Conservation (phyloP, 2,797 vertebrate genomes). For the Falco berigora region DNA sequence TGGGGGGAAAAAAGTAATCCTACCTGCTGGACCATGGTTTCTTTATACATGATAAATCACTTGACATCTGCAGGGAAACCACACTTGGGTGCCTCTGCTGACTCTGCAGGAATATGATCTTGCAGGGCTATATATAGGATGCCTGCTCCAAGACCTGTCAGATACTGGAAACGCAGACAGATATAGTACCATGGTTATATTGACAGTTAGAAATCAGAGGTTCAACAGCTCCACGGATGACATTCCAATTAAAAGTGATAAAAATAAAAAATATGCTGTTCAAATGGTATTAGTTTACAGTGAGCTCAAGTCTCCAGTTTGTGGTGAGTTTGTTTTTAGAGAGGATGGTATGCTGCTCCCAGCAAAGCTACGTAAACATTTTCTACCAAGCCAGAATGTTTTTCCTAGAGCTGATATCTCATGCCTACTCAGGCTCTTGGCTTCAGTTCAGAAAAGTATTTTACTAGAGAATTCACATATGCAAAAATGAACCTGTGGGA, state of each 20-base stretch:
- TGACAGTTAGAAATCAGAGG: background rate
- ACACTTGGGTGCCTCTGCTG: background rate
- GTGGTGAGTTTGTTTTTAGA: background rate
- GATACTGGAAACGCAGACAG: background rate
- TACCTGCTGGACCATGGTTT: background rate
- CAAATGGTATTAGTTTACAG: background rate
- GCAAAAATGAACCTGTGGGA: background rate
- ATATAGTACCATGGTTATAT: accelerated
- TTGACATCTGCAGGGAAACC: background rate
- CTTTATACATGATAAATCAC: background rate
- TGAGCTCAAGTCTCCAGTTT: background rate
- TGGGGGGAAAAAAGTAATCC: background rate
- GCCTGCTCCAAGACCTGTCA: background rate
- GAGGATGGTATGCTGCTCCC: background rate
- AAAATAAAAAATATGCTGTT: background rate
- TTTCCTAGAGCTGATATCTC: background rate
- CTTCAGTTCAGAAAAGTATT: background rate
- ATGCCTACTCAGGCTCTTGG: background rate
- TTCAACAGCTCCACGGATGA: background rate
- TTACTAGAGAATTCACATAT: background rate
- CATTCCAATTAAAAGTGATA: background rate
- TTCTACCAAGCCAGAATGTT: background rate
- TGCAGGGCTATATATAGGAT: background rate
- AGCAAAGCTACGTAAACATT: background rate
- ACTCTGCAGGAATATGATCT: background rate